phyloP scores from a whole-genome alignment of 2,113 vertebrate species.

The Mobula hypostoma region DNA sequence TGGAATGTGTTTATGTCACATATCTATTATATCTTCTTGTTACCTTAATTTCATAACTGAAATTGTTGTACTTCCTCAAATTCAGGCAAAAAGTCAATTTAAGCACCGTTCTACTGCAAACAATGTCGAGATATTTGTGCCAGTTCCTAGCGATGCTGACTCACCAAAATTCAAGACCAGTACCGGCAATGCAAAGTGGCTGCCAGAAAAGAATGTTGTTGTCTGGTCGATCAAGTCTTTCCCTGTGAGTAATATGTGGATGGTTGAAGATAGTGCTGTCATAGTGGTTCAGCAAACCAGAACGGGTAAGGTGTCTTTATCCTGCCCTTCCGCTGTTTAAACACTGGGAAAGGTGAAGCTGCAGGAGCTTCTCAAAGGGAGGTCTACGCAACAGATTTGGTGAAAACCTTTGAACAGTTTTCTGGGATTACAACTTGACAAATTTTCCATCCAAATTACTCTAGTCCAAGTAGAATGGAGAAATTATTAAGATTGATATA shows the following conservation, averaged over 20 bases:
- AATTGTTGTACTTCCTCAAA: background rate
- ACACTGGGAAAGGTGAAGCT: background rate
- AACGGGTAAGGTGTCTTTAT: background rate
- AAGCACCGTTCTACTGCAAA: conserved; percentile 69
- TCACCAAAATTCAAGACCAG: conserved; percentile 71
- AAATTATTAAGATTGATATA: background rate
- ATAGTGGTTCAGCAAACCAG: background rate
- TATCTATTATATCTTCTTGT: background rate
- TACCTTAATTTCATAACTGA: background rate
- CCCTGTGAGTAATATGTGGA: conserved; percentile 53
- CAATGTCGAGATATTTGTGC: conserved; percentile 66
- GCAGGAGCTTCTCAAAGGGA: background rate
- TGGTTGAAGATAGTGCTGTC: background rate
- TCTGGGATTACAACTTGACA: background rate
- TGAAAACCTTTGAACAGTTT: background rate
- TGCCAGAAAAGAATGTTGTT: conserved; percentile 64
- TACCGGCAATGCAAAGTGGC: conserved; percentile 64
- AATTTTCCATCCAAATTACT: background rate
- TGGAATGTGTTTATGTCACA: background rate
- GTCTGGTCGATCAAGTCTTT: conserved; percentile 72
- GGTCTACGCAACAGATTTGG: background rate
- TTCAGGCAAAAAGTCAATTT: conserved; percentile 66
- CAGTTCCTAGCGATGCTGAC: conserved; percentile 68
- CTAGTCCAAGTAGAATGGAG: background rate
- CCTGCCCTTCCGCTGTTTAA: background rate